Evolutionary conservation across 2,888 invertebrate genomes (phyloP).

Genomic region (Scaptodrosophila latifasciaeformis): DNA sequence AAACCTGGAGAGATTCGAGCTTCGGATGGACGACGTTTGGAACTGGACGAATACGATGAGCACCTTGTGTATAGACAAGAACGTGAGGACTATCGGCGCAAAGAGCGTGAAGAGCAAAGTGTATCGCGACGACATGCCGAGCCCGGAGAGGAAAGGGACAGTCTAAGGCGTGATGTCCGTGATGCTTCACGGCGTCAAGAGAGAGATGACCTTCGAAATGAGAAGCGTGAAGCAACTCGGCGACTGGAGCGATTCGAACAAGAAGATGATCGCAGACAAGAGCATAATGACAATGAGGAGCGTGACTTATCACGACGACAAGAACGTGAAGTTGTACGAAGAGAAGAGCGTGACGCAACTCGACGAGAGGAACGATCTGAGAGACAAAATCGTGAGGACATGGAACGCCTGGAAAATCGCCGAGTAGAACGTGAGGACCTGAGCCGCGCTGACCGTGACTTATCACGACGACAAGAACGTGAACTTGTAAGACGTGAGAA

Average conservation of each 20-base stretch:
- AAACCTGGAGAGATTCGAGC: not conserved
- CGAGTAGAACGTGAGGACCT: not conserved
- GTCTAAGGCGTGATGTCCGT: no score
- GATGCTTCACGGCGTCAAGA: not conserved
- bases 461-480: not conserved
- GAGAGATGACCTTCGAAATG: no score
- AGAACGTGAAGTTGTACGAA: no score
- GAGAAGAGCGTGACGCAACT: not conserved
- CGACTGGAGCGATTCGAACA: no score
- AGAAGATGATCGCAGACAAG: no score
- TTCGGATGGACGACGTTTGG: conserved; percentile 7
- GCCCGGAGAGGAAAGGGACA: not conserved
- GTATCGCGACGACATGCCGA: not conserved
- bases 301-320: no score
- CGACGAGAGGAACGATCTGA: not conserved
- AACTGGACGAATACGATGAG: conserved; percentile 49
- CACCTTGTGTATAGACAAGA: conserved; percentile 53
- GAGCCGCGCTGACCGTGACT: not conserved
- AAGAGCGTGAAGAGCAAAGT: not conserved
- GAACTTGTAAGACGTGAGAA: no score
- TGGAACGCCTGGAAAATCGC: not conserved
- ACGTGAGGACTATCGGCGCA: not conserved
- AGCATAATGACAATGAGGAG: no score
- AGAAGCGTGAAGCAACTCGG: no score
- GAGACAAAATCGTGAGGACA: no score